phyloP scores from a whole-genome alignment of 2,113 vertebrate genomes.

The Anser cygnoides region DNA sequence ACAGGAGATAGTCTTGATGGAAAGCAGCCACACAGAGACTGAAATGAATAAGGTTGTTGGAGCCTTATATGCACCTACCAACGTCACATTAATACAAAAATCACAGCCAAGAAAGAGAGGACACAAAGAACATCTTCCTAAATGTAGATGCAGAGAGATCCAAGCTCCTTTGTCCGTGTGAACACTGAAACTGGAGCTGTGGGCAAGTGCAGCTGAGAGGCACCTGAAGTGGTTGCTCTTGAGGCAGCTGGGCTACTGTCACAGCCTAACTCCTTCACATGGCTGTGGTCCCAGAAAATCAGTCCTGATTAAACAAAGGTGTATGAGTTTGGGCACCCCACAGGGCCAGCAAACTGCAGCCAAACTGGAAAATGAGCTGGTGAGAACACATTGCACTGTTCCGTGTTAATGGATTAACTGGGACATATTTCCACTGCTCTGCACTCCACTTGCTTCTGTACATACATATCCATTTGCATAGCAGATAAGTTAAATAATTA shows the following conservation, averaged over 20 bases:
- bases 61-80: neutral
- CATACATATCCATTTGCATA: neutral
- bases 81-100: neutral
- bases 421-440: neutral
- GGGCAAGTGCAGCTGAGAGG: rapidly evolving
- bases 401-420: neutral
- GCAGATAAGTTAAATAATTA: slow-evolving; percentile 23
- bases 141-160: neutral
- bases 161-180: neutral
- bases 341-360: neutral
- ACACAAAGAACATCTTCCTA: neutral
- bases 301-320: neutral
- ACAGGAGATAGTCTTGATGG: neutral
- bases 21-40: neutral
- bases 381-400: neutral
- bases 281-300: neutral
- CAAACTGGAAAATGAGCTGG: neutral
- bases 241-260: neutral
- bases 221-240: neutral
- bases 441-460: neutral
- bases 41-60: neutral
- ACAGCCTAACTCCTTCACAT: neutral
- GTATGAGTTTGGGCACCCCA: neutral
- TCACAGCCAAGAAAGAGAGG: neutral
- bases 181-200: neutral